Evolutionary conservation across 2,113 vertebrate genomes (phyloP), one percentile per base, ranked within the genome.

Genomic region (Petroica traversi): DNA sequence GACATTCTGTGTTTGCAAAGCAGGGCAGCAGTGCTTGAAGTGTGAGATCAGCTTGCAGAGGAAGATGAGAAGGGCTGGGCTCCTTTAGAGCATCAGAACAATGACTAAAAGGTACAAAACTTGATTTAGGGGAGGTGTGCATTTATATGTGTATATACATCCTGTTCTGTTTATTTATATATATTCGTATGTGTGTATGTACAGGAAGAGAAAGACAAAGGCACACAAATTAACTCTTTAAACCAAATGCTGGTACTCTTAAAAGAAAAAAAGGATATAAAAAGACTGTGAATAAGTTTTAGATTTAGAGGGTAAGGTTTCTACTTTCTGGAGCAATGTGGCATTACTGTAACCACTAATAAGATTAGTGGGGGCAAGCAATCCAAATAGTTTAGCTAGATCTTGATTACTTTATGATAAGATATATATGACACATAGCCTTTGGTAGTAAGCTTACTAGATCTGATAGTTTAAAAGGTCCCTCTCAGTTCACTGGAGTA

Each of bases 101-200:
- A 8, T 26, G 48, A 28, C 61, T 48, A 16, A 86, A 85, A 76
- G 54, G 55, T 36, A 63, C 28, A 67, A 4, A 48, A 40, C 52
- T 14, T 8, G n/a, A 13, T 20, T 46, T 28, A 14, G 22, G 18
- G 14, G 24, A 6, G 8, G 9, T 25, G 14, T 73, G 24, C 36
- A 4, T 43, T 15, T 64, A 12, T 43, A 6, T 36, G 23, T 41
- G 41, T 79, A 11, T 41, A 17, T 43, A 24, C 22, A 25, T 29
- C 22, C 29, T 73, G 26, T 4, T 62, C 33, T 52, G 3, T 67
- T 2, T 46, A 6, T 41, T 9, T 59, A 10, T 51, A 3, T 38
- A 1, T 43, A 7, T 79, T 34, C 3, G 0, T 59, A 6, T 57
- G 5, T 33, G 2, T 31, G n/a, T 34, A 4, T 63, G 16, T 46